A percentile compares a stretch with the other conserved stretches of the same genome.
These are phyloP conservation scores for Brachynemurus nebulosus DNA, from an alignment of 2,888 invertebrate genomes.

Conservation along the genomic window DNA sequence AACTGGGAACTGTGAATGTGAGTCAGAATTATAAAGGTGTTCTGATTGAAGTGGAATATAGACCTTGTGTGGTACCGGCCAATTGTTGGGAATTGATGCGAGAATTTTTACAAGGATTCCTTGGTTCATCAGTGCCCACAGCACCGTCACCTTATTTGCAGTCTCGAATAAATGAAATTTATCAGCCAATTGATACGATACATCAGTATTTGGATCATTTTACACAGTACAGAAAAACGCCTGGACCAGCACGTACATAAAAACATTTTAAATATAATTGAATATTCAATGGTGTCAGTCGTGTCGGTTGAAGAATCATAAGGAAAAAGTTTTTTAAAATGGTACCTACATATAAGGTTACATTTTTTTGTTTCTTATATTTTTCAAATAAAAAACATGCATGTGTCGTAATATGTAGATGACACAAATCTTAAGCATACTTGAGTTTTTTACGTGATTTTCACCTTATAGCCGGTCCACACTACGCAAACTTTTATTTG, in stretches of 20 bases:
- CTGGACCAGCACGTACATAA: conserved; percentile 25
- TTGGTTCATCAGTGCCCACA: conserved; percentile 61
- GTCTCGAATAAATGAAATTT: conserved; percentile 67
- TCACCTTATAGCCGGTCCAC: no score
- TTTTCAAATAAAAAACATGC: no score
- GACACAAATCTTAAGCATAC: no score
- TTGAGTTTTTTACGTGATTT: no score
- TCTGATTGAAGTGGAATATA: conserved; percentile 55
- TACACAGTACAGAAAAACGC: conserved; percentile 69
- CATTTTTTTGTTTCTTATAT: no score
- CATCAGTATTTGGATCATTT: conserved; percentile 93
- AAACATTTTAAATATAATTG: no score
- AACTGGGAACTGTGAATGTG: conserved; percentile 84
- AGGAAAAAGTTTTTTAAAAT: no score
- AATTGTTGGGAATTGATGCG: conserved; percentile 85
- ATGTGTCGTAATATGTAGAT: no score
- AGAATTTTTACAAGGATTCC: conserved; percentile 82
- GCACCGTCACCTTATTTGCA: conserved; percentile 60
- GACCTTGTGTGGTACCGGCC: conserved; percentile 75
- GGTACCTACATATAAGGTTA: no score
- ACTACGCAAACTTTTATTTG: no score
- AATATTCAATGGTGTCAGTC: no score
- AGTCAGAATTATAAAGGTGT: conserved; percentile 82
- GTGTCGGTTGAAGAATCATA: no score
- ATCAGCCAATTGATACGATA: conserved; percentile 82